Evolutionary conservation across 2,113 vertebrate genomes (phyloP).

Genomic region (Stigmatopora argus): DNA sequence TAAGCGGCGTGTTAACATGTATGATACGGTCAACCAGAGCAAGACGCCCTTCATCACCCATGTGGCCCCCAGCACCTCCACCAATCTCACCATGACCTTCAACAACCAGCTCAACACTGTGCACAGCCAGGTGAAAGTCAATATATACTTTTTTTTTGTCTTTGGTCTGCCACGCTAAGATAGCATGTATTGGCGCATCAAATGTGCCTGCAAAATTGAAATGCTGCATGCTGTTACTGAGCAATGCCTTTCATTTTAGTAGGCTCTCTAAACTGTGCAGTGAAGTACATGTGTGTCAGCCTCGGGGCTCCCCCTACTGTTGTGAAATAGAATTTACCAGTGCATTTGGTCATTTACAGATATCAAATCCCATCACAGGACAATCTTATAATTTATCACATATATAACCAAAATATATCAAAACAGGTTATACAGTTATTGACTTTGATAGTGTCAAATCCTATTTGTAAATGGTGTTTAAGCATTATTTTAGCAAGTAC

Average conservation of each 20-base stretch:
- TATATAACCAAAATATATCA: too few species aligned
- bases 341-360: not conserved
- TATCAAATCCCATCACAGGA: not conserved
- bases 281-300: not conserved
- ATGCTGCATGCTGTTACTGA: not conserved
- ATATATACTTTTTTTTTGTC: not conserved
- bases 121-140: slow-evolving; percentile 71
- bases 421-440: not conserved
- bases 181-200: not conserved
- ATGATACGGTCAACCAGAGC: slow-evolving; percentile 98
- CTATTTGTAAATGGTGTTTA: too few species aligned
- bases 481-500: slow-evolving; percentile 4
- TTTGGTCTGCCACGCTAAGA: not conserved
- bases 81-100: slow-evolving; percentile 99
- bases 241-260: not conserved
- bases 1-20: slow-evolving; percentile 93
- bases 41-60: slow-evolving; percentile 98
- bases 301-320: slow-evolving; percentile 7
- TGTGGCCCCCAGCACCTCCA: slow-evolving; percentile 95
- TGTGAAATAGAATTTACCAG: not conserved
- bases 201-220: not conserved
- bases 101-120: slow-evolving; percentile 99
- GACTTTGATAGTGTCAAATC: not conserved
- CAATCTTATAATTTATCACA: not conserved
- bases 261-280: not conserved